These are phyloP conservation scores for Clarias pachynema DNA, from an alignment of 2,797 vertebrate species.

Conservation along the genomic window DNA sequence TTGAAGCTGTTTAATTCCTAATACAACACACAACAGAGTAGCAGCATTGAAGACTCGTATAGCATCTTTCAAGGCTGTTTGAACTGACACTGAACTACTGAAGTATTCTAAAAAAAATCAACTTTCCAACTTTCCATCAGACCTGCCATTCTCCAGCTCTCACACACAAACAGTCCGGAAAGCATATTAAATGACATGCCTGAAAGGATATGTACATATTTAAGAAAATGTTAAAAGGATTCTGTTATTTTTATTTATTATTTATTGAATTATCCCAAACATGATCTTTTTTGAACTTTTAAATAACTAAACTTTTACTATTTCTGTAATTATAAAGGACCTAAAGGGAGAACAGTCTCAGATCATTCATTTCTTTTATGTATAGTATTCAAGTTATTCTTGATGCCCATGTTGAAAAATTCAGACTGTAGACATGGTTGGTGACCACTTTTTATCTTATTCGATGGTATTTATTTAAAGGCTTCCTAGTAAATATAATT, in stretches of 20 bases:
- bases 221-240: not conserved
- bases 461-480: not conserved
- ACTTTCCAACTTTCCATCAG: not conserved
- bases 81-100: not conserved
- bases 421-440: not conserved
- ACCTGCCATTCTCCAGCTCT: not conserved
- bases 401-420: not conserved
- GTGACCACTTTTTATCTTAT: not conserved
- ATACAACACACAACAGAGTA: not conserved
- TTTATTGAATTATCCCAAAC: not conserved
- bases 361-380: not conserved
- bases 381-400: not conserved
- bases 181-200: not conserved
- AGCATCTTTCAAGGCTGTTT: not conserved
- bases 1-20: not conserved
- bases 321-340: not conserved
- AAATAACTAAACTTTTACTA: not conserved
- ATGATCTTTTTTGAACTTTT: not conserved
- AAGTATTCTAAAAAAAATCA: not conserved
- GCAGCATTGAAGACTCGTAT: not conserved
- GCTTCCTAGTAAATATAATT: not conserved
- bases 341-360: not conserved
- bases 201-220: not conserved
- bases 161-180: not conserved
- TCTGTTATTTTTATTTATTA: constrained; percentile 31